A percentile compares a stretch with the other conserved stretches of the same genome.
Conservation (phyloP, 2,888 invertebrate species). For the Rugalucina vietnamica region DNA sequence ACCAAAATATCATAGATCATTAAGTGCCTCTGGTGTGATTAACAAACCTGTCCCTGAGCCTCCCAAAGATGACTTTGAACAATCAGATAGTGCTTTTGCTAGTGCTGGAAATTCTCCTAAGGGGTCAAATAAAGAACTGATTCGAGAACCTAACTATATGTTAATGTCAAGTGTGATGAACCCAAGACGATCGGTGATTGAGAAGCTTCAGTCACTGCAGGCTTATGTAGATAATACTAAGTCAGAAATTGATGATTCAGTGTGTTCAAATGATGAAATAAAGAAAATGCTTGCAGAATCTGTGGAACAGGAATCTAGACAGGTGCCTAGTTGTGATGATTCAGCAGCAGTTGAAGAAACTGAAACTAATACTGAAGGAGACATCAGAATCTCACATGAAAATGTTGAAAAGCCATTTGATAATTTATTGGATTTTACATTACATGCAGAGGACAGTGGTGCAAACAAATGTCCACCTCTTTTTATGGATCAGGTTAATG, state of each 20-base stretch:
- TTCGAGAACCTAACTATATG: slow-evolving; percentile 77
- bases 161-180: slow-evolving; percentile 72
- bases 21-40: slow-evolving; percentile 64
- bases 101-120: slow-evolving; percentile 63
- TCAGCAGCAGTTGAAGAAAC: not conserved
- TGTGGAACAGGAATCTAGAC: not conserved
- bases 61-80: not conserved
- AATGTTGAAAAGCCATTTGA: slow-evolving; percentile 59
- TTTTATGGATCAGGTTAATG: not conserved
- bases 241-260: slow-evolving; percentile 24
- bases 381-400: not conserved
- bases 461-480: not conserved
- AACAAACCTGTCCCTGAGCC: slow-evolving; percentile 17
- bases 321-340: not conserved
- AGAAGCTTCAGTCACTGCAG: slow-evolving; percentile 64
- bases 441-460: slow-evolving; percentile 59
- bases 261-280: slow-evolving; percentile 49
- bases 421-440: slow-evolving; percentile 57
- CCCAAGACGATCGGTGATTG: slow-evolving; percentile 64
- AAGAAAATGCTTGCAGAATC: not conserved
- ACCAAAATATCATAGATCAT: slow-evolving; percentile 62
- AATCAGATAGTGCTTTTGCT: slow-evolving; percentile 42
- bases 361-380: not conserved
- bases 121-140: slow-evolving; percentile 49
- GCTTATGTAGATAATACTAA: slow-evolving; percentile 59